Evolutionary conservation across 2,888 invertebrate genomes (phyloP).

Genomic region (Adelphocoris suturalis): DNA sequence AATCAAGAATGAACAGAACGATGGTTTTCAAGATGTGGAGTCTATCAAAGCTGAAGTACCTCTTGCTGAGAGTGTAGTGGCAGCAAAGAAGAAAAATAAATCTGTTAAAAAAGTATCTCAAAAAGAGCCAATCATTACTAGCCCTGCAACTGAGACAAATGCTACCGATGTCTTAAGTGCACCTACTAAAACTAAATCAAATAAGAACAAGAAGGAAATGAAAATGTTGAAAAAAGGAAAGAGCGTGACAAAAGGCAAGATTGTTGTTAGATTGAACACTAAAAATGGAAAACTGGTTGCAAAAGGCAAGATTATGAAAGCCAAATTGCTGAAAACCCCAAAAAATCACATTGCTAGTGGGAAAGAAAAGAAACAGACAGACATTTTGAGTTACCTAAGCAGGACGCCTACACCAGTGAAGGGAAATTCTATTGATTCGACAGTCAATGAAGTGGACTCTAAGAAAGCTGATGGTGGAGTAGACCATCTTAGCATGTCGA

Average conservation of each 20-base stretch:
- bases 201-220: background rate
- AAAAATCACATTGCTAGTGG: background rate
- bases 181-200: background rate
- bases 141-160: background rate
- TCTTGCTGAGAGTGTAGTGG: background rate
- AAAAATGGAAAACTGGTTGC: background rate
- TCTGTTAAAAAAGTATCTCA: background rate
- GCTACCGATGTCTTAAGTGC: background rate
- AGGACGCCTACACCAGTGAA: background rate
- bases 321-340: background rate
- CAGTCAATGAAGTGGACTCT: background rate
- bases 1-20: background rate
- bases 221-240: background rate
- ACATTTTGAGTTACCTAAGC: slow-evolving; percentile 5
- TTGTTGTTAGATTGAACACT: background rate
- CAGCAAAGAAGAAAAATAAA: background rate
- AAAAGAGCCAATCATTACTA: background rate
- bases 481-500: background rate
- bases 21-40: background rate
- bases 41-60: background rate
- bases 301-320: background rate
- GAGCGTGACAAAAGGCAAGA: background rate
- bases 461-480: background rate
- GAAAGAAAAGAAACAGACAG: slow-evolving; percentile 13
- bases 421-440: no score